Evolutionary conservation across 1,140 invertebrate genomes (phyloP).

Genomic region (Berghia stephanieae): DNA sequence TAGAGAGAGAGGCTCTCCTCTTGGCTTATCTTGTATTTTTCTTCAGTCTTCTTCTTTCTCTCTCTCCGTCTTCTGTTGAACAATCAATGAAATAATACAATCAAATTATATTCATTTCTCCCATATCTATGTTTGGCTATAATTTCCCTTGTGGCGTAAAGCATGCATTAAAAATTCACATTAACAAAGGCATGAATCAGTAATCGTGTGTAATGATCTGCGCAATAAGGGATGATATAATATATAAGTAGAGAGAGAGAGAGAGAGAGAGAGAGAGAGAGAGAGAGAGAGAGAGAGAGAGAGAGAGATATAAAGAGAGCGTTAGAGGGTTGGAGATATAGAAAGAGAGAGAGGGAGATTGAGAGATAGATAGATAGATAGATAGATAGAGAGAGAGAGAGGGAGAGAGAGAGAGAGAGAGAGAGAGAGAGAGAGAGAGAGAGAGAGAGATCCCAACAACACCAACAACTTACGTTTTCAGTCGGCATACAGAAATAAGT

Average conservation of each 20-base stretch:
- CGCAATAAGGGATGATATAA: neutral
- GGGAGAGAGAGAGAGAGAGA: neutral
- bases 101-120: neutral
- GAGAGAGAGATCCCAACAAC: neutral
- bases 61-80: conserved; percentile 37
- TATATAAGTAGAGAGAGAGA: neutral
- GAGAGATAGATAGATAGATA: neutral
- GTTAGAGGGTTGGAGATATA: neutral
- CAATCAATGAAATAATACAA: neutral
- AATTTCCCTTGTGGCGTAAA: no score
- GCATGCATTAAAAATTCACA: no score
- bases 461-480: conserved; percentile 36
- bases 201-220: no score
- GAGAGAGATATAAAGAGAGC: neutral
- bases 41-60: conserved; percentile 39
- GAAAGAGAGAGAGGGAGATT: neutral
- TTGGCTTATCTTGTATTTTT: conserved; percentile 37
- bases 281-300: neutral
- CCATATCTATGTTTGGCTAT: no score
- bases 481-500: conserved; percentile 35
- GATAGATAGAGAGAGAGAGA: no score
- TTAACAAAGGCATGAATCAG: no score
- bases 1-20: conserved; percentile 44
- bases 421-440: neutral
- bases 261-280: neutral